Percentiles rank a stretch among this genome's conserved stretches.
Conservation (phyloP, 2,797 vertebrate genomes). For the Phrynocephalus forsythii region DNA sequence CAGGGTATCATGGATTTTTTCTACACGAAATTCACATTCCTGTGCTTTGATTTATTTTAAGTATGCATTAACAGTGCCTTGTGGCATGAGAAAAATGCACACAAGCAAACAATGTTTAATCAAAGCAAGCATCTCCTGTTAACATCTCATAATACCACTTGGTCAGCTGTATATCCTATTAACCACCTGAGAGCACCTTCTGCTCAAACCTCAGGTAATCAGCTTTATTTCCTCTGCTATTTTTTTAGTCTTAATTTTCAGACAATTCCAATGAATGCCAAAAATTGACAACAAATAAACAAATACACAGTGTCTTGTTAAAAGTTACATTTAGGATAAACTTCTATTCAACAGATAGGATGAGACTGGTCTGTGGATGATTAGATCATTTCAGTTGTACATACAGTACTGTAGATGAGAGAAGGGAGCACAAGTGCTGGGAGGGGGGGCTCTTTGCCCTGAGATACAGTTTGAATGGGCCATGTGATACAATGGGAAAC, state of each 20-base stretch:
- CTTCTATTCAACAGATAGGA: background rate
- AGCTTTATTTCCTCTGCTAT: slow-evolving; percentile 27
- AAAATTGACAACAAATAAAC: background rate
- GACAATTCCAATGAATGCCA: slow-evolving; percentile 4
- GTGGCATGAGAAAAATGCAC: background rate
- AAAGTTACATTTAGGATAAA: background rate
- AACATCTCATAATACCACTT: slow-evolving; percentile 22
- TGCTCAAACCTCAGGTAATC: slow-evolving; percentile 4
- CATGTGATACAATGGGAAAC: no score
- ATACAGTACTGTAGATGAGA: no score
- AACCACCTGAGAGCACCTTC: slow-evolving; percentile 38
- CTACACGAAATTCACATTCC: background rate
- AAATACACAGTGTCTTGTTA: background rate
- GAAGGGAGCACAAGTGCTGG: no score
- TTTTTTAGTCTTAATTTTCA: slow-evolving; percentile 6
- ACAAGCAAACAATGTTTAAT: background rate
- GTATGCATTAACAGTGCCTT: slow-evolving; percentile 8
- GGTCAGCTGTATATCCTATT: slow-evolving; percentile 34
- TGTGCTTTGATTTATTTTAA: slow-evolving; percentile 24
- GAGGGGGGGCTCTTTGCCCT: no score
- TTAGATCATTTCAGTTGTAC: background rate
- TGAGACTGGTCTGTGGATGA: background rate
- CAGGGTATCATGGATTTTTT: slow-evolving; percentile 5
- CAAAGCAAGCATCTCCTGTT: slow-evolving; percentile 24
- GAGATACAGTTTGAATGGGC: no score